Evolutionary conservation across 2,797 vertebrate genomes (phyloP).

Genomic region (Chrosomus eos): DNA sequence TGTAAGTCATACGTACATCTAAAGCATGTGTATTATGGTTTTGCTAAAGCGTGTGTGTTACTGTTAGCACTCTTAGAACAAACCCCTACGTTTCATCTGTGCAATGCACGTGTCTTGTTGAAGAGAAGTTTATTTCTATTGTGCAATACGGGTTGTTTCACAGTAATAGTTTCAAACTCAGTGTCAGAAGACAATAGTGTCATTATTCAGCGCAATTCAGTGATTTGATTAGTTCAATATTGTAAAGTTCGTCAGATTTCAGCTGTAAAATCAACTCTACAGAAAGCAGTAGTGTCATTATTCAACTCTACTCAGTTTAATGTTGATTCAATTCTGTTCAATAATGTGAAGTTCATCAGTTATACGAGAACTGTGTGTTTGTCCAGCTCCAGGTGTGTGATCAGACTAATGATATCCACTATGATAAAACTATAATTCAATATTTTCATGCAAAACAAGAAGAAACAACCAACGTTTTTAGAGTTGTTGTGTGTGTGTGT

Average conservation of each 20-base stretch:
- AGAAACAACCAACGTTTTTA: too few species aligned
- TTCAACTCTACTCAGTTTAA: background rate
- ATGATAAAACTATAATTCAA: too few species aligned
- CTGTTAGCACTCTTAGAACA: background rate
- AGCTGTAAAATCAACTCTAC: background rate
- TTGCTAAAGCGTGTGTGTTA: background rate
- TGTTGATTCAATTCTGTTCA: background rate
- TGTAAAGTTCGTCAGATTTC: background rate
- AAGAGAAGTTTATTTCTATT: background rate
- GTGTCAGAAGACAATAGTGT: background rate
- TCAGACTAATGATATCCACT: too few species aligned
- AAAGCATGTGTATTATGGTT: background rate
- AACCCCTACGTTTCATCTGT: background rate
- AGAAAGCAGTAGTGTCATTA: background rate
- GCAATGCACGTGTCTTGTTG: too few species aligned
- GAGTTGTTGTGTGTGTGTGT: slow-evolving; percentile 57
- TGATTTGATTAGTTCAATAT: background rate
- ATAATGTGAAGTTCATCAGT: background rate
- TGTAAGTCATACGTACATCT: slow-evolving; percentile 79
- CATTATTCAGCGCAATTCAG: background rate
- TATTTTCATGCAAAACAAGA: too few species aligned
- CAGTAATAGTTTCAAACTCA: background rate
- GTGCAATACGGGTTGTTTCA: background rate
- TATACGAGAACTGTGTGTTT: background rate
- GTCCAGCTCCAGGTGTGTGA: background rate